Conservation (phyloP, 64 coral and sea anemone genomes). For the Catalaphyllia jardinei region DNA sequence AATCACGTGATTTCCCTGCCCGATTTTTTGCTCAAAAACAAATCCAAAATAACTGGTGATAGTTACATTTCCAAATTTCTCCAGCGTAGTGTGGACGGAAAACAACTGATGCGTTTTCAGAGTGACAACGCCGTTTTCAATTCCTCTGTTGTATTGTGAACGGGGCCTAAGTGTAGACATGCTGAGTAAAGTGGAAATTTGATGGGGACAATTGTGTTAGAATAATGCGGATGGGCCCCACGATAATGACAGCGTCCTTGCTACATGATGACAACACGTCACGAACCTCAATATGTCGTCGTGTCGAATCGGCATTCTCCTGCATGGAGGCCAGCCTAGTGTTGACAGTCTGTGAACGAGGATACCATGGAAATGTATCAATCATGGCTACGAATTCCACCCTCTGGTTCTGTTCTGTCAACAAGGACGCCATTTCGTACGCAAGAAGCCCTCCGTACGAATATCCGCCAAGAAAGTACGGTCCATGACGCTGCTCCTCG, state of each 20-base stretch:
- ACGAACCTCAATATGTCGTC: conserved; percentile 1
- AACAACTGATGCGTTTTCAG: too few species aligned
- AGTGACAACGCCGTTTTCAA: too few species aligned
- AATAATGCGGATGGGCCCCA: too few species aligned
- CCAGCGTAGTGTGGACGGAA: too few species aligned
- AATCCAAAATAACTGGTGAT: too few species aligned
- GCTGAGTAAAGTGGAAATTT: neutral
- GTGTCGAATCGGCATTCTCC: neutral
- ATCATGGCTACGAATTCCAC: conserved; percentile 70
- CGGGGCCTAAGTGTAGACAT: too few species aligned
- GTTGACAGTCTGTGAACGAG: neutral
- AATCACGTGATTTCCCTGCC: too few species aligned
- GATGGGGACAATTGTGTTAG: neutral
- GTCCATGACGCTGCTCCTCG: conserved; percentile 40
- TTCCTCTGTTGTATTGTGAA: too few species aligned
- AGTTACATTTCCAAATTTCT: too few species aligned
- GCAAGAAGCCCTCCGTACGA: conserved; percentile 47
- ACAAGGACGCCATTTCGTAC: conserved; percentile 55
- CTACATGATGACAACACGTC: neutral
- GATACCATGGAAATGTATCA: conserved; percentile 48
- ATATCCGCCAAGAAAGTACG: conserved; percentile 59
- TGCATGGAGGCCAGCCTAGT: neutral
- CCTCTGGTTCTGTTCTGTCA: conserved; percentile 21
- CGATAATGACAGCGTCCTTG: neutral
- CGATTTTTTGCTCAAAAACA: too few species aligned